Evolutionary conservation across 2,113 vertebrate genomes (phyloP).

Genomic region (Gopherus evgoodei): DNA sequence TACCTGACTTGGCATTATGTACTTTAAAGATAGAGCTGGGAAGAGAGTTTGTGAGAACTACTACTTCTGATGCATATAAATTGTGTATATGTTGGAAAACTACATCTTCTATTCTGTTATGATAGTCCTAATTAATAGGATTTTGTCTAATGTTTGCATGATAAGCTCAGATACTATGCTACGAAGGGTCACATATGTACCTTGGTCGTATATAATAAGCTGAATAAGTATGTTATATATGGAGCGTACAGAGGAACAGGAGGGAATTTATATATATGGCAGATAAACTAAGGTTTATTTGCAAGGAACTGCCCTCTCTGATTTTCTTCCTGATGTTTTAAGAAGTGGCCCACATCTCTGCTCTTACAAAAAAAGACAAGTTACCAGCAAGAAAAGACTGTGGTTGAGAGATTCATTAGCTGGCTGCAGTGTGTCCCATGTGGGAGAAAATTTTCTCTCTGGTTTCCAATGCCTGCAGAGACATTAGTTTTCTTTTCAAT

Average conservation of each 20-base stretch:
- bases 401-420: slow-evolving; percentile 54
- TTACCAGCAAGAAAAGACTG: slow-evolving; percentile 53
- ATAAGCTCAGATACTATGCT: not conserved
- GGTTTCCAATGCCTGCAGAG: slow-evolving; percentile 68
- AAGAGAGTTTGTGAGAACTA: not conserved
- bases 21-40: slow-evolving; percentile 4
- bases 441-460: slow-evolving; percentile 65
- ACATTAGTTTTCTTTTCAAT: slow-evolving; percentile 72
- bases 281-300: not conserved
- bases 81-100: not conserved
- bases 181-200: not conserved
- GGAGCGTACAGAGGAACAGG: slow-evolving; percentile 2
- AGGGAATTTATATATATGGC: not conserved
- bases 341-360: slow-evolving; percentile 24
- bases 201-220: not conserved
- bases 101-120: not conserved
- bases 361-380: slow-evolving; percentile 23
- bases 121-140: not conserved
- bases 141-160: not conserved
- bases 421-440: slow-evolving; percentile 67
- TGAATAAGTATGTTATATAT: not conserved
- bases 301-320: slow-evolving; percentile 4
- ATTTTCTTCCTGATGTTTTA: slow-evolving; percentile 51
- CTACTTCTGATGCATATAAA: not conserved
- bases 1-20: not conserved